These are phyloP conservation scores for Coleophora deauratella DNA, from an alignment of 2,888 invertebrate genomes.

Conservation along the genomic window DNA sequence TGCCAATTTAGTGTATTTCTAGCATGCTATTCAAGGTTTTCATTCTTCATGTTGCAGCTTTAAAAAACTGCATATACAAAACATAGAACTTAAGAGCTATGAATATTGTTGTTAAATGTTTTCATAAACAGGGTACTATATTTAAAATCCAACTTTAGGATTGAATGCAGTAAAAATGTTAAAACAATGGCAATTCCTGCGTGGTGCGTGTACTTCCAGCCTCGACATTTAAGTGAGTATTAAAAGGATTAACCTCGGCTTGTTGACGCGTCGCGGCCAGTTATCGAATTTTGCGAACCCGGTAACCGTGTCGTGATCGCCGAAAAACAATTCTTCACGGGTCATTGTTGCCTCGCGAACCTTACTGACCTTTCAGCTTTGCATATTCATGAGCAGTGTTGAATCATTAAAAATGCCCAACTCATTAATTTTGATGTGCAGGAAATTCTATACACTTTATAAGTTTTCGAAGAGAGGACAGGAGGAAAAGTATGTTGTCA, in stretches of 20 bases:
- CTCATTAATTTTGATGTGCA: too few species aligned
- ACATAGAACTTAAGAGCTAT: too few species aligned
- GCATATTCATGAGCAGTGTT: too few species aligned
- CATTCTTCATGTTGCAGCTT: too few species aligned
- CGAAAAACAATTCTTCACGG: constrained; percentile 49
- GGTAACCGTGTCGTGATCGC: constrained; percentile 35
- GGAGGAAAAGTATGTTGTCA: too few species aligned
- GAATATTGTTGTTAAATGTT: too few species aligned
- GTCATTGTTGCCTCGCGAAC: constrained; percentile 25
- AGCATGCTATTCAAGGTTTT: neutral
- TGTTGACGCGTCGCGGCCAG: constrained; percentile 63
- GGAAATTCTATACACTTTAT: too few species aligned
- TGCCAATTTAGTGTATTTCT: constrained; percentile 16
- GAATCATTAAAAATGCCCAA: too few species aligned
- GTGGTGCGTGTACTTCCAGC: constrained; percentile 33
- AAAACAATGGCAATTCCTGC: constrained; percentile 56
- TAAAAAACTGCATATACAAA: too few species aligned
- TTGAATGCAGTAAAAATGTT: constrained; percentile 36
- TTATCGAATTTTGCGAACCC: constrained; percentile 57
- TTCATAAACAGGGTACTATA: constrained; percentile 11
- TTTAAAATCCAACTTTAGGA: neutral
- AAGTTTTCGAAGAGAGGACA: too few species aligned
- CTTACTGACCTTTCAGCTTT: too few species aligned
- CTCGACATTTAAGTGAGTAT: constrained; percentile 56
- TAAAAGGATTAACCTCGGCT: constrained; percentile 66